Evolutionary conservation across 2,888 invertebrate genomes (phyloP), one percentile per base, ranked within the genome.

Genomic region (Cosmopolites sordidus): DNA sequence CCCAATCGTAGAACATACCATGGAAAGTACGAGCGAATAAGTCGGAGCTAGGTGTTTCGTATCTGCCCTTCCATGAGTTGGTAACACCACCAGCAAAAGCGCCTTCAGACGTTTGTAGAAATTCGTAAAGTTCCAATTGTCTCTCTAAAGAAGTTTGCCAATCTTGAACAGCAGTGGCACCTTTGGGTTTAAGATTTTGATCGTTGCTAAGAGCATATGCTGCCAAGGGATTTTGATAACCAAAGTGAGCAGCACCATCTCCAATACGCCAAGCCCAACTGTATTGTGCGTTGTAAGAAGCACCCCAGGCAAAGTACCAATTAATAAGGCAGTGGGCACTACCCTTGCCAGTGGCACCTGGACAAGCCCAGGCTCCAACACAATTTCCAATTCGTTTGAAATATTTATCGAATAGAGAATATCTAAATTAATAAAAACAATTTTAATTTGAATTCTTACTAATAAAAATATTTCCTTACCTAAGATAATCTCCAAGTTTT

Each of bases 1-100:
- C 64, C 64, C 64, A 64, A 40, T 64, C 64, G 58, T 64, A 62
- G 56, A 58, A 62, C 62, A 62, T 60, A 43, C 64, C 64, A 48
- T 64, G 59, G 57, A 64, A 64, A 14, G 58, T 59, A 40, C 61
- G 58, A n/a, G 42, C 16, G 17, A 58, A 58, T 6, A 64, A 37
- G 12, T 62, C 57, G n/a, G 37, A 14, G 11, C 49, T 39, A 2
- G 64, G 63, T 11, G 59, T 59, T 38, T 62, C 64, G 44, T 63
- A 64, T 39, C 64, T 59, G 40, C 62, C 62, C 11, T 64, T 61
- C 60, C 62, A 62, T 6, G 60, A 61, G 58, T 64, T 64, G 43
- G 61, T 64, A 11, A 60, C 64, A 18, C 64, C 64, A 27, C 64
- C 64, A 41, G 62, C 63, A 50, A 64, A 63, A 2, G 64, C 64